Base-by-base conservation (phyloP, 2,113 vertebrate genomes). In the Madoqua kirkii region DNA sequence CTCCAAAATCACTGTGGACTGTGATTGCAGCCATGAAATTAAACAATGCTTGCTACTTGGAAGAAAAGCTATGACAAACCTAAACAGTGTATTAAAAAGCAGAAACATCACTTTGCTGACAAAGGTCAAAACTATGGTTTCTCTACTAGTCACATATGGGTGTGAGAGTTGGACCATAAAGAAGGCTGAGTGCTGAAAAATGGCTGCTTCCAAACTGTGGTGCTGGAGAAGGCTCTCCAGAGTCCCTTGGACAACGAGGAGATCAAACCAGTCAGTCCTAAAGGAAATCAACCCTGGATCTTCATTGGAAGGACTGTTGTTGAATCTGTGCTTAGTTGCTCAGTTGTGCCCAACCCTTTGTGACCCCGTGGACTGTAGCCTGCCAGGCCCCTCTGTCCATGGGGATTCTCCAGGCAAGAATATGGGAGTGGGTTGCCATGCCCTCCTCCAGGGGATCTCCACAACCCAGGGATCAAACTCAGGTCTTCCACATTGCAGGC, bases 361-460 rank as follows among this genome's bases (percentile, higher is more conserved):
- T 0, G 9, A 71, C 4, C 64, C 19, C 2, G 5, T 71, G n/a
- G n/a, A 71, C 64, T 71, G 19, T 21, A 71, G n/a, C n/a, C n/a
- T 11, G 64, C n/a, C 64, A 71, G 19, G n/a, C 64, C 4, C 19
- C n/a, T 36, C 64, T 71, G n/a, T 71, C 64, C n/a, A 36, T 5
- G 19, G n/a, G n/a, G 19, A 36, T 5, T 71, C 64, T 71, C n/a
- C n/a, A 36, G 64, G 64, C 64, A 71, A 36, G 64, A 21, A 36
- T 71, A 71, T 19, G 0, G n/a, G 64, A 36, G n/a, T 11, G n/a
- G n/a, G 64, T 36, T 21, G n/a, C 64, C 64, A 71, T 21, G 64
- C n/a, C 64, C 64, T 71, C 64, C 64, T 71, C 64, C 64, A 71
- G 4, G 64, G 64, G n/a, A 21, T 71, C 64, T 36, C 36, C n/a